These are phyloP conservation scores for Carapus acus DNA, from an alignment of 2,797 vertebrate genomes.

Conservation along the genomic window DNA sequence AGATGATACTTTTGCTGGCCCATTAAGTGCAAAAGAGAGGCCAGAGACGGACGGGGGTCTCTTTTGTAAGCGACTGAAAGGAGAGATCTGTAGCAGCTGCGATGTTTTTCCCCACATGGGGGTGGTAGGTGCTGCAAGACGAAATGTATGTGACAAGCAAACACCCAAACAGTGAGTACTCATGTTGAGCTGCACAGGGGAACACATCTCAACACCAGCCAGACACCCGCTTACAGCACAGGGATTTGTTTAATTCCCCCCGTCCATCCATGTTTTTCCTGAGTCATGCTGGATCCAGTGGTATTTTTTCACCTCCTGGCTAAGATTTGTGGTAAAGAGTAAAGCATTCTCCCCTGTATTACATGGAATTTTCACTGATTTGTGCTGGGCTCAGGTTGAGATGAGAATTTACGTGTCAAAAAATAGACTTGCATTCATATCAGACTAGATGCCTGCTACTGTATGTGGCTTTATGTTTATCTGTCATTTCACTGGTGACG, in stretches of 20 bases:
- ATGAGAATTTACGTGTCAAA: too few relatives aligned
- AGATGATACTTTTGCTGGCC: conserved; percentile 58
- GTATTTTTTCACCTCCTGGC: conserved; percentile 13
- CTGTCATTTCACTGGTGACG: neutral
- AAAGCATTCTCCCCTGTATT: too few relatives aligned
- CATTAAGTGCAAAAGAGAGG: conserved; percentile 57
- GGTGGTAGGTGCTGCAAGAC: conserved; percentile 92
- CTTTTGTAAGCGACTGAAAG: conserved; percentile 74
- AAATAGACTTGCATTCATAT: too few relatives aligned
- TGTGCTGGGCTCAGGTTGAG: too few relatives aligned
- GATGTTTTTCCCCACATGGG: conserved; percentile 93
- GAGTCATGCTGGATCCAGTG: conserved; percentile 23
- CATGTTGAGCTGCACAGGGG: conserved; percentile 61
- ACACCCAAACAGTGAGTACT: conserved; percentile 69
- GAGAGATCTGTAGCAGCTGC: conserved; percentile 78
- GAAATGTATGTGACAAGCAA: conserved; percentile 57
- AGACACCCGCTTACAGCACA: conserved; percentile 45
- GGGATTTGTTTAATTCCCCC: conserved; percentile 39
- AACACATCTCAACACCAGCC: conserved; percentile 66
- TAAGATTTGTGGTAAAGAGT: conserved; percentile 9
- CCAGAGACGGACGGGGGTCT: conserved; percentile 66
- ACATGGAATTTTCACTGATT: too few relatives aligned
- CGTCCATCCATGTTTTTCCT: conserved; percentile 25
- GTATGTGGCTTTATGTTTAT: conserved; percentile 20
- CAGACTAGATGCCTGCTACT: conserved; percentile 28